Evolutionary conservation across 2,113 vertebrate species (phyloP), one percentile per base, ranked within the genome.

Genomic region (Antigone vipio): DNA sequence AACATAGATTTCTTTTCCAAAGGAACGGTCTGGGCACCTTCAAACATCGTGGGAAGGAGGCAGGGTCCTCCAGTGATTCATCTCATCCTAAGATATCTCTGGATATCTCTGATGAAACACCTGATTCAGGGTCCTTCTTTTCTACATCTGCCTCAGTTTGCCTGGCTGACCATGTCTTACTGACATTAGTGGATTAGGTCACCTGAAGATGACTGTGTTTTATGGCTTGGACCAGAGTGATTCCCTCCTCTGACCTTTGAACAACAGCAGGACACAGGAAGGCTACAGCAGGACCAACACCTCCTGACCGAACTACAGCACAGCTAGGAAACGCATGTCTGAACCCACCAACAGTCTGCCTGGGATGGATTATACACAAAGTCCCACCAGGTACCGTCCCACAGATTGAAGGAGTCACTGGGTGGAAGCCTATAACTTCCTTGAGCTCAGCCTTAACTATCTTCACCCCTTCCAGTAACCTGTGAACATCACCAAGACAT

Each of bases 251-350:
- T 32, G 47, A 78, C 30, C 29, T 83, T 45, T 56, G 73, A 56
- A 38, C 32, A 89, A 23, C 22, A 55, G 23, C 32, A 84, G 53
- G n/a, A 21, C 47, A 38, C 38, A 67, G 7, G 10, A 73, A 67
- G 30, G 18, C 59, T 82, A 32, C 47, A 82, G 53, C 40, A 56
- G 58, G 32, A 38, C 17, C 19, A 40, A 53, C 12, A 49, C 4
- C 15, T 58, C 27, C 17, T 1, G 0, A 3, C 0, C 15, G 32
- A 60, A 18, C 22, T 49, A 21, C 32, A 62, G 27, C 66, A 44
- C 34, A 49, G 53, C 10, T 42, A 7, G 12, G 58, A 64, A 30
- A 72, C 1, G 2, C 35, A 18, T 1, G 1, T 40, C 44, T 66
- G 59, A 81, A 34, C 11, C 29, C 27, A 44, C 19, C 23, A 45